Evolutionary conservation across 2,888 invertebrate genomes (phyloP).

Genomic region (Argynnis bischoffii): DNA sequence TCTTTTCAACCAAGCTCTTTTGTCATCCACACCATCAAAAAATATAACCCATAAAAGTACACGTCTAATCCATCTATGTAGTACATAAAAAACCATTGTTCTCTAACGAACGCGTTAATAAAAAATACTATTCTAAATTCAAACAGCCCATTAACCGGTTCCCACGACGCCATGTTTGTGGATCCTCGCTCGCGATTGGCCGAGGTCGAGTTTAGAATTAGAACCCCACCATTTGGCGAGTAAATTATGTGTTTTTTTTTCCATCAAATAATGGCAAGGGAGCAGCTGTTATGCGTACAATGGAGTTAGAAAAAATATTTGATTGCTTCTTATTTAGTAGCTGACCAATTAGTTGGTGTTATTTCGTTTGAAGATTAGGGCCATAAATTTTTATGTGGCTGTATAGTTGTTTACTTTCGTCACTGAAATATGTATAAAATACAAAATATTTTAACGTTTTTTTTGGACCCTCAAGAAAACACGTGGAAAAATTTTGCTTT

Average conservation of each 20-base stretch:
- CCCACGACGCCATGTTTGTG: slow-evolving; percentile 80
- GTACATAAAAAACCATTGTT: slow-evolving; percentile 62
- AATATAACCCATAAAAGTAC: slow-evolving; percentile 30
- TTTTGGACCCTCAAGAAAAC: too few species aligned
- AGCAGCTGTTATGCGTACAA: slow-evolving; percentile 62
- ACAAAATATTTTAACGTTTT: not conserved
- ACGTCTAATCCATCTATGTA: slow-evolving; percentile 38
- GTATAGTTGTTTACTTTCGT: not conserved
- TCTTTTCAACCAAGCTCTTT: slow-evolving; percentile 17
- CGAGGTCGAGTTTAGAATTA: slow-evolving; percentile 80
- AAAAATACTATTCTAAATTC: slow-evolving; percentile 81
- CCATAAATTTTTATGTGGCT: slow-evolving; percentile 3
- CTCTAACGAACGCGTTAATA: slow-evolving; percentile 66
- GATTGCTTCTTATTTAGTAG: slow-evolving; percentile 19
- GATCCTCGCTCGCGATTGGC: slow-evolving; percentile 80
- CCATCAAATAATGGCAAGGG: slow-evolving; percentile 69
- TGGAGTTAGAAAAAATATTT: slow-evolving; percentile 50
- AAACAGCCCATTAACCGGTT: slow-evolving; percentile 81
- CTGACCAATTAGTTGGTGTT: slow-evolving; percentile 38
- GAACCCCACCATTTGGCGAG: slow-evolving; percentile 82
- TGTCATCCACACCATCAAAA: slow-evolving; percentile 26
- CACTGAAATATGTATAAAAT: not conserved
- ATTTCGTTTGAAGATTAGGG: not conserved
- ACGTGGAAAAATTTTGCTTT: too few species aligned
- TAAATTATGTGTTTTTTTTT: slow-evolving; percentile 76